Conservation (phyloP, 2,113 vertebrate genomes). For the Pluvianellus socialis region DNA sequence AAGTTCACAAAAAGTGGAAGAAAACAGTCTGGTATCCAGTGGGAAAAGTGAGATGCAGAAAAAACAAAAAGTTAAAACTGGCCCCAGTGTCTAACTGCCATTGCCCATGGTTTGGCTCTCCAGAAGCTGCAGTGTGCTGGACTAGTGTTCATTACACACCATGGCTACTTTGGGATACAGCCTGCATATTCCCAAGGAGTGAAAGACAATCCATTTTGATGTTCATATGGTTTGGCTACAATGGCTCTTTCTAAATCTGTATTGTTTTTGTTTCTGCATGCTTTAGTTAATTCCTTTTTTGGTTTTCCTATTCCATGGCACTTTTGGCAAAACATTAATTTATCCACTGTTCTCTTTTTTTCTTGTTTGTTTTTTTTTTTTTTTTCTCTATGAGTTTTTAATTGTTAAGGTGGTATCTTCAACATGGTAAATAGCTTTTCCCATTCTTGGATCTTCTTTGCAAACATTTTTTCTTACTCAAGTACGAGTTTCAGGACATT, state of each 20-base stretch:
- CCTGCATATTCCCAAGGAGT: not conserved
- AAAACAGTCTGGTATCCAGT: not conserved
- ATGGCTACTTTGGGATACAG: not conserved
- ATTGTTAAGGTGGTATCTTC: not conserved
- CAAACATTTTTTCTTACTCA: not conserved
- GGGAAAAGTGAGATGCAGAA: not conserved
- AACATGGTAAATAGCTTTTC: not conserved
- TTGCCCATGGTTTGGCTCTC: not conserved
- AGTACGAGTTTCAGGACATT: not conserved
- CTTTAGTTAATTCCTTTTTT: not conserved
- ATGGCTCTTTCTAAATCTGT: not conserved
- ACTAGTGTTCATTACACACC: not conserved
- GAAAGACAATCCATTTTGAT: not conserved
- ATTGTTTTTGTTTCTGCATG: not conserved
- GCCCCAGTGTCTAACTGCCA: not conserved
- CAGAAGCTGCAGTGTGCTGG: not conserved
- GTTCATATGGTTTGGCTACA: not conserved
- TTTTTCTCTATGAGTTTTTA: not conserved
- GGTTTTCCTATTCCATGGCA: not conserved
- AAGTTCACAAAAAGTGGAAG: conserved; percentile 26
- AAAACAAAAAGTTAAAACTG: not conserved
- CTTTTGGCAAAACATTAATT: not conserved
- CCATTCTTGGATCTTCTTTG: not conserved
- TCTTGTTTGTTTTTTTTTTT: no score
- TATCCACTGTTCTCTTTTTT: not conserved